A percentile compares a stretch with the other conserved stretches of the same genome.
phyloP scores from a whole-genome alignment of 2,797 vertebrate genomes.

The Austrolebias charrua region DNA sequence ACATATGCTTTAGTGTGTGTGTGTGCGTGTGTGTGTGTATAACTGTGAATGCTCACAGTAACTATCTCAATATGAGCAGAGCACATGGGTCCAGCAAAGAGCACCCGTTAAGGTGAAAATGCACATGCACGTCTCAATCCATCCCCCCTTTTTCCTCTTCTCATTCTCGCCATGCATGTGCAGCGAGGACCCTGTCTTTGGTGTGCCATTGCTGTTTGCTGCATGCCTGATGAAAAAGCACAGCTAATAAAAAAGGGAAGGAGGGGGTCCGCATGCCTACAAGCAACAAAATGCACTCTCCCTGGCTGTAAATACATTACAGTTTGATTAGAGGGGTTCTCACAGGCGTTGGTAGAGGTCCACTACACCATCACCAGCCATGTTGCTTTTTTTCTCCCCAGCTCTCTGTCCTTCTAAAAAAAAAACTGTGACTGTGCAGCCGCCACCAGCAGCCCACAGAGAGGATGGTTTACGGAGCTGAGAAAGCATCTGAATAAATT shows the following conservation, averaged over 20 bases:
- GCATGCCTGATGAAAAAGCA: conserved; percentile 77
- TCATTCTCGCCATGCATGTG: conserved; percentile 53
- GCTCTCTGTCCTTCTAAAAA: conserved; percentile 29
- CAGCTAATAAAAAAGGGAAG: conserved; percentile 22
- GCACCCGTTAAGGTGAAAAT: conserved; percentile 65
- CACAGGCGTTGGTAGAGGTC: conserved; percentile 49
- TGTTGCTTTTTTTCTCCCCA: conserved; percentile 26
- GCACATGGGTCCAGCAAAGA: conserved; percentile 39
- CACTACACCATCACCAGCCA: conserved; percentile 17
- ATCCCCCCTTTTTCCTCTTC: conserved; percentile 25
- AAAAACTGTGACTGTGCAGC: conserved; percentile 44
- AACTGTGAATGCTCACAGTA: conserved; percentile 42
- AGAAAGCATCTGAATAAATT: conserved; percentile 81
- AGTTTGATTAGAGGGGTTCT: conserved; percentile 63
- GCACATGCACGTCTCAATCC: conserved; percentile 37
- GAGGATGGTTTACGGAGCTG: conserved; percentile 65
- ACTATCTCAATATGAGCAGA: conserved; percentile 65
- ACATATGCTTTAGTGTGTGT: conserved; percentile 52
- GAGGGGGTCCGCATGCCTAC: conserved; percentile 38
- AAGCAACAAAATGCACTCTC: conserved; percentile 53
- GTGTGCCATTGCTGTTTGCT: conserved; percentile 68
- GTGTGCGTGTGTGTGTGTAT: conserved; percentile 19
- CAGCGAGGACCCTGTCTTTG: conserved; percentile 72
- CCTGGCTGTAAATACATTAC: conserved; percentile 44
- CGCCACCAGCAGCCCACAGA: conserved; percentile 48